phyloP scores from a whole-genome alignment of 2,113 vertebrate genomes.

The Sigmodon hispidus region DNA sequence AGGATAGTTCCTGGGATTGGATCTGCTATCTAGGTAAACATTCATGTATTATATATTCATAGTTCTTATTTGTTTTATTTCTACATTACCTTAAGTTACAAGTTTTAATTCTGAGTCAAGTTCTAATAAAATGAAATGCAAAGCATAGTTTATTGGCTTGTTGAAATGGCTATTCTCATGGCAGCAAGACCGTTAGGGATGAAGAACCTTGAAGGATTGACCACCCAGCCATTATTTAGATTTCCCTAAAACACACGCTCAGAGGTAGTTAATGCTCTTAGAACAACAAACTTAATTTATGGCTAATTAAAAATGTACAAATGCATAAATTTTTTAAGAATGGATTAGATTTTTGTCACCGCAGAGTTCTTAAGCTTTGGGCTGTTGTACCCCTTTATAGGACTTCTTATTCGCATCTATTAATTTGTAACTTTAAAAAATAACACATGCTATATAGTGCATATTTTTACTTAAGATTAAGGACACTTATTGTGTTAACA shows the following conservation, averaged over 20 bases:
- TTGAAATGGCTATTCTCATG: background rate
- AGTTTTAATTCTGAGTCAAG: slow-evolving; percentile 42
- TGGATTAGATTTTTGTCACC: background rate
- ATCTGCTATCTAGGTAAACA: too few relatives aligned
- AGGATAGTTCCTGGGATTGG: background rate
- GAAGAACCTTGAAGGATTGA: background rate
- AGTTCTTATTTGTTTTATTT: slow-evolving; percentile 11
- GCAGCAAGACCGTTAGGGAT: background rate
- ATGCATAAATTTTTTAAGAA: background rate
- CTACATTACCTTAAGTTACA: background rate
- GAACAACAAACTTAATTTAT: background rate
- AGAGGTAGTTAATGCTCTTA: background rate
- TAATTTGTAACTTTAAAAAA: background rate
- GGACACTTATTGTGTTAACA: background rate
- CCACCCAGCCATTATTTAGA: background rate
- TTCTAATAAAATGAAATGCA: background rate
- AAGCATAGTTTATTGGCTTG: background rate
- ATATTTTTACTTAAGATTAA: background rate
- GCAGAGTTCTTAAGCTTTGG: background rate
- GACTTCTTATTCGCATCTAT: background rate
- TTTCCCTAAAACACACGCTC: background rate
- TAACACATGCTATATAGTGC: background rate
- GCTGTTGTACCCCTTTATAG: background rate
- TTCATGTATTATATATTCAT: background rate
- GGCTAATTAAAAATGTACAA: slow-evolving; percentile 38